Conservation (phyloP, 2,888 invertebrate species). For the Drosophila kuntzei region DNA sequence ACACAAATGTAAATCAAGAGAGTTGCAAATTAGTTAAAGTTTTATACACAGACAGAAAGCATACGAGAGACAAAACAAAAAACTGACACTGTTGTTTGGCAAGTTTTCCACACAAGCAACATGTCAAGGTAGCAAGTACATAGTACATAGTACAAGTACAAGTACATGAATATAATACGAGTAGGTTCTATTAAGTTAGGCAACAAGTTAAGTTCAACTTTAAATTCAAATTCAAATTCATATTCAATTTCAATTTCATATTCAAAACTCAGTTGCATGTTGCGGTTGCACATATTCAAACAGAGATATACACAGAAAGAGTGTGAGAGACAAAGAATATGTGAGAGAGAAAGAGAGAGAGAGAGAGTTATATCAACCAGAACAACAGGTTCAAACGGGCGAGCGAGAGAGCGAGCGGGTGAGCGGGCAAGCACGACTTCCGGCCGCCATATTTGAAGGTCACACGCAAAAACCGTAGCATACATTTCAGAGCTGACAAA, state of each 20-base stretch:
- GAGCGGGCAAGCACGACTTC: constrained; percentile 39
- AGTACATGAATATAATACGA: constrained; percentile 33
- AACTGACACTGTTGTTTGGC: constrained; percentile 25
- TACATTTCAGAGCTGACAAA: constrained; percentile 57
- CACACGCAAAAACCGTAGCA: constrained; percentile 62
- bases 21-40: constrained; percentile 54
- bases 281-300: constrained; percentile 56
- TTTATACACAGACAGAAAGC: constrained; percentile 46
- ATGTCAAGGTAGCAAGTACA: constrained; percentile 56
- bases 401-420: constrained; percentile 17
- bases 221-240: constrained; percentile 52
- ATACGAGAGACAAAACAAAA: constrained; percentile 1
- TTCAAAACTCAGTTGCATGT: constrained; percentile 61
- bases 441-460: constrained; percentile 38
- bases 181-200: constrained; percentile 42
- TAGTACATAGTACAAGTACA: constrained; percentile 30
- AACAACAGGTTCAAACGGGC: constrained; percentile 37
- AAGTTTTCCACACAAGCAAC: constrained; percentile 63
- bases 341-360: constrained; percentile 10
- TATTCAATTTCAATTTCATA: constrained; percentile 50
- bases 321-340: constrained; percentile 15
- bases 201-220: constrained; percentile 67
- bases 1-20: constrained; percentile 53
- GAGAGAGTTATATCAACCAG: constrained; percentile 27
- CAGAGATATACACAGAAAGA: constrained; percentile 23